Evolutionary conservation across 2,113 vertebrate genomes (phyloP), one percentile per base, ranked within the genome.

Genomic region (Pogonocichla stellata): DNA sequence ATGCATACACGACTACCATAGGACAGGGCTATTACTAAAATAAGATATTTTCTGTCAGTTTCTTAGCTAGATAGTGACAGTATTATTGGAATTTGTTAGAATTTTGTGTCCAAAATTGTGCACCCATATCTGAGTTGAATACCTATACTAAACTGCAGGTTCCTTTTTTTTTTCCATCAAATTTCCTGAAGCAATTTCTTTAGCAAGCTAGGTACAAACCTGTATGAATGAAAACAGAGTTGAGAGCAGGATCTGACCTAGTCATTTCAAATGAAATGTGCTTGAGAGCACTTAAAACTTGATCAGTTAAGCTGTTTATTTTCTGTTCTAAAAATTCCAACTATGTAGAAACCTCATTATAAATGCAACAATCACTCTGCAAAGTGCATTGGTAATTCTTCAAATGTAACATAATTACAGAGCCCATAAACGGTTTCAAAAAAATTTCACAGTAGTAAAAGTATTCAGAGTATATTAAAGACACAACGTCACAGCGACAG

Each of bases 401-500:
- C 33, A 31, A 53, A 89, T 50, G 17, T 36, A 57, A 8, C 42
- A 33, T 45, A 48, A 83, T 62, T 54, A 13, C 12, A 81, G 14
- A 11, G 70, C 20, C 40, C n/a, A 43, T 29, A 40, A 88, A 80
- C 26, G 2, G 31, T 60, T 88, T 54, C 4, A 69, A 56, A 40
- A 71, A 47, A 31, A 20, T 22, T 92, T 70, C 19, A 66, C 28
- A 14, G 19, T 31, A 43, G 26, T 22, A 85, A 70, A 83, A 60
- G 3, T 5, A 5, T 10, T 64, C 36, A 75, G n/a, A 38, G 8
- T 69, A 71, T 80, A 33, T 12, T 62, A 73, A 78, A 57, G 28
- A 54, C 1, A 4, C 45, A 6, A 31, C 25, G 54, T 33, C 0
- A 1, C 80, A 65, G 22, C 1, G 1, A 5, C 36, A 65, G 20